Evolutionary conservation across 2,888 invertebrate genomes (phyloP).

Genomic region (Trilocha varians): DNA sequence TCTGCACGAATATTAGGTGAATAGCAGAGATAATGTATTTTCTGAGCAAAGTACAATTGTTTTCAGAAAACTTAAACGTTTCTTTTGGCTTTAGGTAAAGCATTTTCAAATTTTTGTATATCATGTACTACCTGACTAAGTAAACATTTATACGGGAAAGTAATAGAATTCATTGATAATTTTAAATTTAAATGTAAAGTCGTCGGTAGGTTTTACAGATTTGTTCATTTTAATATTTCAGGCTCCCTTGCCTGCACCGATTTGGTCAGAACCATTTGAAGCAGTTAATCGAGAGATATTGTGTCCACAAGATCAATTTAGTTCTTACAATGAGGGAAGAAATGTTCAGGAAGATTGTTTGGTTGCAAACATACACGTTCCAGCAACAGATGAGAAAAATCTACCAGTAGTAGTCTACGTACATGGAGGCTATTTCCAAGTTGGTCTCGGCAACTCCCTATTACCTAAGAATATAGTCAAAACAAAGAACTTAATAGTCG

Average conservation of each 20-base stretch:
- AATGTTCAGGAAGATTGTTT: constrained; percentile 42
- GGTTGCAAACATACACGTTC: constrained; percentile 40
- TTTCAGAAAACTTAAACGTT: no score
- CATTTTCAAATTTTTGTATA: no score
- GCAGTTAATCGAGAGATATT: constrained; percentile 20
- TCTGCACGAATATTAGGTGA: no score
- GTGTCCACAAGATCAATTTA: constrained; percentile 24
- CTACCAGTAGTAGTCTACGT: constrained; percentile 50
- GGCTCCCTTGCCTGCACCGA: constrained; percentile 33
- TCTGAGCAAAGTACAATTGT: no score
- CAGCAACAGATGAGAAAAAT: constrained; percentile 25
- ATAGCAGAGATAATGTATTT: no score
- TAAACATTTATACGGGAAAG: no score
- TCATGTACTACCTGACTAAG: no score
- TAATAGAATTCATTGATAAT: no score
- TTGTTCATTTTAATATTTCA: constrained; percentile 6
- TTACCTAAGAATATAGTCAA: constrained; percentile 24
- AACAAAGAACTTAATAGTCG: constrained; percentile 22
- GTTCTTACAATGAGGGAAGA: background rate
- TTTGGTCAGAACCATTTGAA: constrained; percentile 26
- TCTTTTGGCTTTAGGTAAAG: no score
- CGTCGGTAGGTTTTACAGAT: no score
- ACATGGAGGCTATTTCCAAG: constrained; percentile 52
- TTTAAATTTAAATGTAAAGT: no score
- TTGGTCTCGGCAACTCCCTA: constrained; percentile 32